Evolutionary conservation across 1,140 invertebrate genomes (phyloP), one percentile per base, ranked within the genome.

Genomic region (Micrasema minimum): DNA sequence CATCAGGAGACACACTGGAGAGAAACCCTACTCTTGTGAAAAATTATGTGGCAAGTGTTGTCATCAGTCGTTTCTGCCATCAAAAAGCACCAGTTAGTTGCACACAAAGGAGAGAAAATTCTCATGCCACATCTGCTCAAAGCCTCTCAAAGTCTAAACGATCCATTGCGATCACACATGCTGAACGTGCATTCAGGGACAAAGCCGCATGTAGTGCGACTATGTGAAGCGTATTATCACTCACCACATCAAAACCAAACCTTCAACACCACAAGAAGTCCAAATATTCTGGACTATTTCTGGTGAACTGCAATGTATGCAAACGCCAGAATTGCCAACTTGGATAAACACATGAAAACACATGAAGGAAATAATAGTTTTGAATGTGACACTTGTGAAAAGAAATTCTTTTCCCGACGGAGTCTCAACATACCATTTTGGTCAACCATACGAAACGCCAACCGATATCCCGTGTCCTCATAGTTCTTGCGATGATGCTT

Each of bases 11-110:
- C 94, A 96, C 77, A 95, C 93, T 1, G 92, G 92, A 6, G 92
- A 91, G 53, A 92, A 93, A 86, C 93, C 93, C 1, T 90, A 87
- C 72, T 85, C 86, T 18, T 90, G 89, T 72, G 87, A 89, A 78
- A 88, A 87, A 76, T n/a, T n/a, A n/a, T 90, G 89, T 76, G 87
- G 88, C 1, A 90, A 90, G 80, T 79, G 82, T 71, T n/a, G 90
- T 91, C 71, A 67, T 72, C 9, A 14, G 64, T 5, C 14, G 12
- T 1, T n/a, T 14, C 64, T 0, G 22, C 41, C 10, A 20, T 72
- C 9, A 45, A 46, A 31, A 57, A 41, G 38, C 70, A 72, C 31
- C n/a, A 80, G 55, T 75, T 67, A 37, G 79, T n/a, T 80, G 0
- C 83, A 85, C 66, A 80, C 77, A 41, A 79, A 82, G 59, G 81